phyloP scores from a whole-genome alignment of 2,113 vertebrate genomes.

The Anoplopoma fimbria region DNA sequence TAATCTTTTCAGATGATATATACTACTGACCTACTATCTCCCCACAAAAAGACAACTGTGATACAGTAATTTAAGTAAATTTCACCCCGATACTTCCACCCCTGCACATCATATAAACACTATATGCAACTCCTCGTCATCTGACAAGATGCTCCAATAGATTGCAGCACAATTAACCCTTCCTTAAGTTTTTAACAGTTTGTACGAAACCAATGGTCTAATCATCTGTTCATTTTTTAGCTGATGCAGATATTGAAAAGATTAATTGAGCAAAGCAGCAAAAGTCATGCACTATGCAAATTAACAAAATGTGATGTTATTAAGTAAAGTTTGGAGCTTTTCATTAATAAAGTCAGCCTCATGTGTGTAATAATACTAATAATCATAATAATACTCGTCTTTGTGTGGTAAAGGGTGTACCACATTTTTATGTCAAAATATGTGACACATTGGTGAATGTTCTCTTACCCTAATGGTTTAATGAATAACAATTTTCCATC shows the following conservation, averaged over 20 bases:
- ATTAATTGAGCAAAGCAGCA: slow-evolving; percentile 2
- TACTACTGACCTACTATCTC: too few species aligned
- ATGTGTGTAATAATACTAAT: not conserved
- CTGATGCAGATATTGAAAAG: slow-evolving; percentile 5
- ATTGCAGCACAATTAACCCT: slow-evolving; percentile 24
- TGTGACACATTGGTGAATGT: not conserved
- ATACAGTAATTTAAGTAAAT: not conserved
- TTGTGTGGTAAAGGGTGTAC: not conserved
- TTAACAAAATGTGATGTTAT: slow-evolving; percentile 14
- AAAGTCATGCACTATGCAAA: slow-evolving; percentile 12
- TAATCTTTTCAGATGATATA: too few species aligned
- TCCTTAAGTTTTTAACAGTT: not conserved
- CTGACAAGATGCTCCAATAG: not conserved
- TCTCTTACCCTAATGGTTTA: not conserved
- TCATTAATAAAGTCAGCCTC: not conserved
- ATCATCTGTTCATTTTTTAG: not conserved
- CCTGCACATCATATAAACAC: not conserved
- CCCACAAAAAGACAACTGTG: not conserved
- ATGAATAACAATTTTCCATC: not conserved
- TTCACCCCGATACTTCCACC: too few species aligned
- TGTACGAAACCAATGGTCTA: not conserved
- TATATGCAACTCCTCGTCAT: not conserved
- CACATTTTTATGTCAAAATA: not conserved
- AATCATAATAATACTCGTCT: not conserved
- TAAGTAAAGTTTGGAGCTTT: not conserved